Base-by-base conservation (phyloP, 2,113 vertebrate genomes). In the rat (Rattus norvegicus) region DNA sequence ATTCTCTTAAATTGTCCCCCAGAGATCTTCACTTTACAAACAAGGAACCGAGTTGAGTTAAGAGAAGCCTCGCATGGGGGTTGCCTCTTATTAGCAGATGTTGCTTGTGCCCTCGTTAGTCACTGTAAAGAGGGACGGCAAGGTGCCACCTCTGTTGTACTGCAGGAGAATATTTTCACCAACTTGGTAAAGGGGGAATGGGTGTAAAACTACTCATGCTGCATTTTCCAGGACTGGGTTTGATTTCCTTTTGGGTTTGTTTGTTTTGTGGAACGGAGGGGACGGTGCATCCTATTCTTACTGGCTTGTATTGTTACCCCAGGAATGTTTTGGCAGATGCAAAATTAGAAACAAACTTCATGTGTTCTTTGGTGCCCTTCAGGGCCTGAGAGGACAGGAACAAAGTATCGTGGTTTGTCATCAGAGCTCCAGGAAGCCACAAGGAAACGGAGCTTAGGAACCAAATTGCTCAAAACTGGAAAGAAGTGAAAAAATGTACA, bases 331-430 rank as follows among this genome's bases (percentile, higher is more conserved):
- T 98, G 98, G 99, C 99, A 99, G 99, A 99, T 97, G 97, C 98
- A 99, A 99, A 99, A 99, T 99, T 99, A 99, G 99, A 99, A 98
- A 99, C 99, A 99, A 99, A 99, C 99, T 99, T 99, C 97, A 98
- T 99, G 98, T 99, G 98, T 98, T 99, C 98, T 98, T 98, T 93
- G 97, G 97, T 99, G 99, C 98, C 99, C 99, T 99, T 98, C 98
- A 94, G 98, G 98, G 97, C 98, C 98, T 97, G 97, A 98, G 97
- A 99, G 98, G 98, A 99, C 98, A 99, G 98, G 98, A 99, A 99
- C 97, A 98, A 97, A 98, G 95, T 95, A 22, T 93, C 95, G 98
- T 98, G 98, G 99, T 99, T 99, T 99, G 99, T 99, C 98, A 96
- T 89, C 96, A 98, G 95, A 98, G 98, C 98, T 98, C 98, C 98